Conservation (phyloP, 2,113 vertebrate genomes). For the Thamnophis sirtalis region DNA sequence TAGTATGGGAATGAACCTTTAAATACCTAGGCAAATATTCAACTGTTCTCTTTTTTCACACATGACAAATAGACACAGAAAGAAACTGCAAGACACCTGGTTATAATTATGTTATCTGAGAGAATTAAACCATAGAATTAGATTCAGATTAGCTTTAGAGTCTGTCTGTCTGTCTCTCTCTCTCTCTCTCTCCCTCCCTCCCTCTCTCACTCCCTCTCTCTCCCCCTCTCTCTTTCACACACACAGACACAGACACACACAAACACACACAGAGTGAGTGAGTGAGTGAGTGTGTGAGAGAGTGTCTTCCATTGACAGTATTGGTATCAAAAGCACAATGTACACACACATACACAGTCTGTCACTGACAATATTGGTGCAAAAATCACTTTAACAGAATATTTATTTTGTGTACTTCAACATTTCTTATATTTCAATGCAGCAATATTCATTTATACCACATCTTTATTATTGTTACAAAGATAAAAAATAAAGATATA, state of each 20-base stretch:
- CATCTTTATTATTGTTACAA: no score
- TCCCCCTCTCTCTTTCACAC: no score
- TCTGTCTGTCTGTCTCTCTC: background rate
- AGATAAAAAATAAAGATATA: no score
- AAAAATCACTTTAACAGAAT: background rate
- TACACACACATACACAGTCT: background rate
- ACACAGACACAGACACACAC: background rate
- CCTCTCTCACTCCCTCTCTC: no score
- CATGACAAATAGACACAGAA: constrained; percentile 15
- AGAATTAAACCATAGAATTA: background rate
- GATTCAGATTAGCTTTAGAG: background rate
- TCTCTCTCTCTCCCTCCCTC: background rate
- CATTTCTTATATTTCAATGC: background rate
- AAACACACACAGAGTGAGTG: background rate
- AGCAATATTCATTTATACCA: background rate
- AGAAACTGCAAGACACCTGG: constrained; percentile 25
- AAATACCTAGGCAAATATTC: background rate
- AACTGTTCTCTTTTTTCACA: background rate
- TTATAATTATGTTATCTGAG: background rate
- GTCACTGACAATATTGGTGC: background rate
- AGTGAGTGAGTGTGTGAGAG: no score
- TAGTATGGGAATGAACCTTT: background rate
- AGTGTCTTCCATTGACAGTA: background rate
- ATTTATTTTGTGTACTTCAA: background rate
- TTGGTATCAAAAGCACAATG: background rate